phyloP scores from a whole-genome alignment of 1,140 invertebrate genomes.

The Cydia fagiglandana region DNA sequence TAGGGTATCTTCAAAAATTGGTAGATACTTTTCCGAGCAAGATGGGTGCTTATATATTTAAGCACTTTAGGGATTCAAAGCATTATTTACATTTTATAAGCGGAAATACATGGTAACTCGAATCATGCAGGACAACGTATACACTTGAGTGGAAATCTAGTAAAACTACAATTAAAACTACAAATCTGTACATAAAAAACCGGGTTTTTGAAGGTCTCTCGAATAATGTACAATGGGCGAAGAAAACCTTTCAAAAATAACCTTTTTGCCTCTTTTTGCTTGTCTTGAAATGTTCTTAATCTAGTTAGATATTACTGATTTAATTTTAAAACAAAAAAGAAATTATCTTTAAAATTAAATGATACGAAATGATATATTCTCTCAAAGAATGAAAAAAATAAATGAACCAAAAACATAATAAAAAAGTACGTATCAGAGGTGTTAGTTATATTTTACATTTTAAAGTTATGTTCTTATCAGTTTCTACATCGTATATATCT shows the following conservation, averaged over 20 bases:
- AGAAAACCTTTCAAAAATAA: constrained; percentile 72
- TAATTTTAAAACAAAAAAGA: neutral
- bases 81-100: constrained; percentile 69
- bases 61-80: constrained; percentile 28
- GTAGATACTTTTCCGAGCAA: neutral
- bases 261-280: constrained; percentile 74
- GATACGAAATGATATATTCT: neutral
- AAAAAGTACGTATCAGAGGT: neutral
- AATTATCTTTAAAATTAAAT: neutral
- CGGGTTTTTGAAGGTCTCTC: constrained; percentile 70
- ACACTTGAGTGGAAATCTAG: constrained; percentile 50
- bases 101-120: constrained; percentile 72
- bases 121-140: constrained; percentile 66
- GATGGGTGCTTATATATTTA: neutral
- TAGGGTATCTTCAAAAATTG: constrained; percentile 11
- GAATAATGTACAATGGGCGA: constrained; percentile 66
- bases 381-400: neutral
- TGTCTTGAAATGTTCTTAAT: constrained; percentile 58
- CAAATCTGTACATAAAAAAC: constrained; percentile 52
- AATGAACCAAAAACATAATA: neutral
- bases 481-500: constrained; percentile 33
- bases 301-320: constrained; percentile 47
- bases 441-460: neutral
- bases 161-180: constrained; percentile 46
- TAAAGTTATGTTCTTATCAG: neutral